Base-by-base conservation (phyloP, 2,888 invertebrate species). In the Mermis nigrescens region DNA sequence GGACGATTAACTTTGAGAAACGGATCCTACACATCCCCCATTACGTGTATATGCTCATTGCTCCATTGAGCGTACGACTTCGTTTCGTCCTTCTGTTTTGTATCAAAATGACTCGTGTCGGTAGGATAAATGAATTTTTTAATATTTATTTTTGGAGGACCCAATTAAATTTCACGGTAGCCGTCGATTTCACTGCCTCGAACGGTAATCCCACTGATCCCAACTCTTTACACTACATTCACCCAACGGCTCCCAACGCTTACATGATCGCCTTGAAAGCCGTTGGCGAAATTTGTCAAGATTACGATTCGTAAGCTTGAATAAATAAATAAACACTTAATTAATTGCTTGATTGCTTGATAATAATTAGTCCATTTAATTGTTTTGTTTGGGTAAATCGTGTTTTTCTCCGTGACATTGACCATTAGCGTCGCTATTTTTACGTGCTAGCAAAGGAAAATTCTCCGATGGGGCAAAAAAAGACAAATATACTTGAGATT, bases 211-310 rank as follows among this genome's bases (percentile, higher is more conserved):
- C 74, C 1, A 56, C 64, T 2, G 59, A 62, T 31, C 67, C 72
- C 15, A 65, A 66, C 1, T 64, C 68, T 31, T 67, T 74, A 2
- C 73, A 74, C 62, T 73, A 72, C 64, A 63, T 72, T 32, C 69
- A 72, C 61, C 72, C 72, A 0, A 68, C 72, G 64, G 64, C 70
- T 62, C 72, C 72, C 31, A 77, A 76, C 66, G 74, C 75, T 63
- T 77, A 77, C 63, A 69, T 70, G 15, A 65, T 69, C 22, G 77
- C 76, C 2, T 71, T 77, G 26, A 67, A 69, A 62, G 69, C 76
- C 29, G 76, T 77, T 7, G 76, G 76, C 46, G 72, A 72, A 62
- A 74, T 76, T 58, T 72, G 76, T 31, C 73, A 76, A 64, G 76
- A 76, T 64, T 74, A 75, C 66, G 74, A 75, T 64, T 70, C 68